Conservation (phyloP, 1,140 invertebrate species). For the Drosophila pectinifera region DNA sequence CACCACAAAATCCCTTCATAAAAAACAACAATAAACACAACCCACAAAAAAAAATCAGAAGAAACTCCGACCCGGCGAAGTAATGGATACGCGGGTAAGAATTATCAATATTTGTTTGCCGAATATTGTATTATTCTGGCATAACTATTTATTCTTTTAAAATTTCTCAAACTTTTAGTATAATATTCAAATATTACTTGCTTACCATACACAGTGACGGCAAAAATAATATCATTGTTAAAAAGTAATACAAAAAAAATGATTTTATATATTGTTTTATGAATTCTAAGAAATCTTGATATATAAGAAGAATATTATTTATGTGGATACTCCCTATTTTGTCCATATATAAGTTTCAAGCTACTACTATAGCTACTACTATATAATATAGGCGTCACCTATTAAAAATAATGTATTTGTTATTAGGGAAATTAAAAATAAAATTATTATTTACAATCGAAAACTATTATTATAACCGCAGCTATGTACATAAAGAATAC, state of each 20-base stretch:
- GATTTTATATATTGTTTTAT: no score
- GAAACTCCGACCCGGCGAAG: slow-evolving; percentile 96
- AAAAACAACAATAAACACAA: slow-evolving; percentile 26
- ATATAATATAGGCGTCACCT: no score
- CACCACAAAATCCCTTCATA: slow-evolving; percentile 74
- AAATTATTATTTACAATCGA: no score
- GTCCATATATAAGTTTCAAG: no score
- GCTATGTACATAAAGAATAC: not conserved
- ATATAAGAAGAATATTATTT: no score
- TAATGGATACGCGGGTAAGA: slow-evolving; percentile 97
- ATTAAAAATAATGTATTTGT: no score
- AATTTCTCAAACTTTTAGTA: not conserved
- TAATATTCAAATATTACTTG: not conserved
- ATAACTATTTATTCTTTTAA: not conserved
- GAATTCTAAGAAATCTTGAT: no score
- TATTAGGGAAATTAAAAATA: no score
- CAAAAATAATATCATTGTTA: not conserved
- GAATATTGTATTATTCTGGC: not conserved
- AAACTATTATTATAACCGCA: not conserved
- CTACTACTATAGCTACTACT: no score
- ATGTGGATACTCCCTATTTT: no score
- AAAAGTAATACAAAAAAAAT: no score
- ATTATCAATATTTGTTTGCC: slow-evolving; percentile 1
- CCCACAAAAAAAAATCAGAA: slow-evolving; percentile 85
- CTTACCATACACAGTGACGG: not conserved